Percentiles rank a stretch among this genome's conserved stretches.
Conservation (phyloP, 2,888 invertebrate species). For the Omphaloscelis lunosa region DNA sequence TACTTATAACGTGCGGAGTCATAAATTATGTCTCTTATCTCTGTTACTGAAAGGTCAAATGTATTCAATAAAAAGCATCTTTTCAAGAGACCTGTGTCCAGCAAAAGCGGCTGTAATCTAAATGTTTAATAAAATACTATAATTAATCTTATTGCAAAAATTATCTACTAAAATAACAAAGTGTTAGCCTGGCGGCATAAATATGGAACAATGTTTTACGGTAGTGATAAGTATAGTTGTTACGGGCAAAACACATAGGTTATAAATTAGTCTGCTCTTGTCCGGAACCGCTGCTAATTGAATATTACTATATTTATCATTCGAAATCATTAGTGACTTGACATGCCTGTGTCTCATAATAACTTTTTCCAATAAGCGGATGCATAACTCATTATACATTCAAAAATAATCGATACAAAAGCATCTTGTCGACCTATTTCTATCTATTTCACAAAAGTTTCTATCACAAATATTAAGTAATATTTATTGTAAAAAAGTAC, state of each 20-base stretch:
- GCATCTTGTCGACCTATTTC: not conserved
- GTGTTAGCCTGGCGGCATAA: not conserved
- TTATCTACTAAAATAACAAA: not conserved
- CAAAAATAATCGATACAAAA: not conserved
- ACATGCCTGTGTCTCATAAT: not conserved
- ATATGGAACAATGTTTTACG: conserved; percentile 18
- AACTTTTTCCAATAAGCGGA: not conserved
- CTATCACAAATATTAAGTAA: conserved; percentile 30
- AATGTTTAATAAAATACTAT: not conserved
- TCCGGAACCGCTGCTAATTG: conserved; percentile 9
- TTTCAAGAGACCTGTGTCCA: not conserved
- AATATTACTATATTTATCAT: conserved; percentile 16
- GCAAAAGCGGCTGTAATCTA: not conserved
- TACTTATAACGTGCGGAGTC: conserved; percentile 42
- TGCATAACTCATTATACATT: not conserved
- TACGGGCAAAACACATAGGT: conserved; percentile 30
- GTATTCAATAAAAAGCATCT: not conserved
- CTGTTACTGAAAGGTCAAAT: conserved; percentile 1
- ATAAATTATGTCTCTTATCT: conserved; percentile 8
- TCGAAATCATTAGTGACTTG: not conserved
- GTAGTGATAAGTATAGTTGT: conserved; percentile 12
- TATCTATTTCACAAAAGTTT: conserved; percentile 39
- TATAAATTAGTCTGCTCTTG: conserved; percentile 18
- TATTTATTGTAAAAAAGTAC: conserved; percentile 64
- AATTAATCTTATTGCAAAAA: not conserved